Evolutionary conservation across 1,140 invertebrate species (phyloP).

Genomic region (Scaptomyza graminum): DNA sequence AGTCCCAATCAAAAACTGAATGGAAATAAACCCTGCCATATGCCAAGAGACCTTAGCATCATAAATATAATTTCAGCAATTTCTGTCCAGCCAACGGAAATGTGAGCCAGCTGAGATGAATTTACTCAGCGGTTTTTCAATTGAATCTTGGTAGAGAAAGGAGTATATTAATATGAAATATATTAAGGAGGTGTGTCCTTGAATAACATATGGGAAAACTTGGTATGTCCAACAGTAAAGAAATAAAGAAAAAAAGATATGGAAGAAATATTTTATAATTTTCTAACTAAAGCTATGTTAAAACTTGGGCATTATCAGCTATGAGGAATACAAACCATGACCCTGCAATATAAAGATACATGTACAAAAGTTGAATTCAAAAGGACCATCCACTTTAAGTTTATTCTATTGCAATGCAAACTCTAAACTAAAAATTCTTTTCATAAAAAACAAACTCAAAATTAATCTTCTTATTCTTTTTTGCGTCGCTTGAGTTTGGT

Average conservation of each 20-base stretch:
- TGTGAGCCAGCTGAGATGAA: conserved; percentile 37
- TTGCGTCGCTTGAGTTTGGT: neutral
- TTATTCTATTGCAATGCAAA: neutral
- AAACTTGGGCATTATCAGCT: too few species aligned
- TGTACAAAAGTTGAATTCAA: neutral
- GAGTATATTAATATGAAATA: conserved; percentile 59
- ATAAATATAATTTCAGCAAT: conserved; percentile 59
- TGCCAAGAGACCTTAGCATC: conserved; percentile 12
- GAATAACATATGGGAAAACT: too few species aligned
- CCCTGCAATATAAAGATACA: too few species aligned
- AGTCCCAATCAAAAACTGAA: neutral
- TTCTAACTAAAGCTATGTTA: too few species aligned
- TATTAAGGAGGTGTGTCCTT: conserved; percentile 25
- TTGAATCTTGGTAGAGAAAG: conserved; percentile 18
- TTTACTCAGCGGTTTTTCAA: conserved; percentile 65
- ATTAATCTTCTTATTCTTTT: neutral
- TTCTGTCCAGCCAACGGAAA: conserved; percentile 41
- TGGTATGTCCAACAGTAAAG: too few species aligned
- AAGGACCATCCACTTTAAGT: neutral
- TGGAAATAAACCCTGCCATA: conserved; percentile 9
- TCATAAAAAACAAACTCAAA: neutral
- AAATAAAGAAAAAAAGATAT: too few species aligned
- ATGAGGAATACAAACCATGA: too few species aligned
- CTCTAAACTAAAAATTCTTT: neutral
- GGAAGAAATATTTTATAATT: too few species aligned